A percentile compares a stretch with the other conserved stretches of the same genome.
Conservation (phyloP, 2,888 invertebrate genomes). For the Eristalis tenax region DNA sequence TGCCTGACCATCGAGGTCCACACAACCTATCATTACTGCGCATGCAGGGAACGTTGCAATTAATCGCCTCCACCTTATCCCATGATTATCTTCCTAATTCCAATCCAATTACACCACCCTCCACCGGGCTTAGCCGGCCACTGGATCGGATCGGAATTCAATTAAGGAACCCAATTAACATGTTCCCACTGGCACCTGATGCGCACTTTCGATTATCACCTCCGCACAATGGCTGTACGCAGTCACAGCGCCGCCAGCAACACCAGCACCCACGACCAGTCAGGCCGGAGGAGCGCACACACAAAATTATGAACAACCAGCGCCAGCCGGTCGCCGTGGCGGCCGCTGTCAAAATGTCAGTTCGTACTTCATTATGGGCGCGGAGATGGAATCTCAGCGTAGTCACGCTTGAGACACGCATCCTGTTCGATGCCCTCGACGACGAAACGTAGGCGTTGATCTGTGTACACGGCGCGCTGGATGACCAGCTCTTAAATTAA, state of each 20-base stretch:
- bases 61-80: slow-evolving; percentile 25
- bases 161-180: slow-evolving; percentile 68
- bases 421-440: slow-evolving; percentile 19
- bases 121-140: not conserved
- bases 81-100: slow-evolving; percentile 50
- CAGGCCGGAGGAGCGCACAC: not conserved
- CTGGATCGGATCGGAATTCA: slow-evolving; percentile 49
- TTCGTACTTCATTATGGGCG: slow-evolving; percentile 48
- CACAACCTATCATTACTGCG: not conserved
- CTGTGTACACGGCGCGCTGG: slow-evolving; percentile 31
- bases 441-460: slow-evolving; percentile 47
- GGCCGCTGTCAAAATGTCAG: slow-evolving; percentile 66
- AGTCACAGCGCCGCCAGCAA: slow-evolving; percentile 7
- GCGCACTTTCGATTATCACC: slow-evolving; percentile 63
- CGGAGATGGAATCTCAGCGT: slow-evolving; percentile 8
- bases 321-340: not conserved
- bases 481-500: slow-evolving; percentile 54
- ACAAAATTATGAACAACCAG: slow-evolving; percentile 17
- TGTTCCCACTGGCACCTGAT: slow-evolving; percentile 66
- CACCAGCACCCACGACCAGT: not conserved
- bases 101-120: slow-evolving; percentile 52
- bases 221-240: slow-evolving; percentile 36
- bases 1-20: not conserved
- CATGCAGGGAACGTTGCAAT: not conserved
- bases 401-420: slow-evolving; percentile 12